Evolutionary conservation across 2,797 vertebrate species (phyloP).

Genomic region (Microhierax caerulescens): DNA sequence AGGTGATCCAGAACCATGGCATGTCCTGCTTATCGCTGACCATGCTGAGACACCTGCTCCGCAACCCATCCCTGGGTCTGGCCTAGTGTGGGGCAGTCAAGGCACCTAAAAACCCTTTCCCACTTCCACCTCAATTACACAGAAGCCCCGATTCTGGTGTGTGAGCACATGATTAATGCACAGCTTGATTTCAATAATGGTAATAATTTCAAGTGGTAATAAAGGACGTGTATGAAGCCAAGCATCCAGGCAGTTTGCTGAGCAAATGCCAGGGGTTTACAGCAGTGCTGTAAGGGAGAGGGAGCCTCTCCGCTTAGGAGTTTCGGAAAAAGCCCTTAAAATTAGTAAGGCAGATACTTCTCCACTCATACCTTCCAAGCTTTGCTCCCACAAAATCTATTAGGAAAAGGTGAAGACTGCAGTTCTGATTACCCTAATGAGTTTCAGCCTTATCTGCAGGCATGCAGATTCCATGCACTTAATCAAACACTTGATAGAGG

Average conservation of each 20-base stretch:
- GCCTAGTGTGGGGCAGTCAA: background rate
- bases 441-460: background rate
- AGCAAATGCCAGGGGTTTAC: background rate
- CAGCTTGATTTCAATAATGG: background rate
- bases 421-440: background rate
- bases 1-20: background rate
- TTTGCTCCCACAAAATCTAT: background rate
- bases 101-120: background rate
- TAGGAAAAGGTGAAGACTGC: background rate
- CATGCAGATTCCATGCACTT: background rate
- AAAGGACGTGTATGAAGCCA: background rate
- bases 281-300: background rate
- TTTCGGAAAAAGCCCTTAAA: background rate
- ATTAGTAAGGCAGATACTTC: background rate
- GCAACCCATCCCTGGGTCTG: rapidly evolving
- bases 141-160: background rate
- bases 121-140: background rate
- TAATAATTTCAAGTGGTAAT: no score
- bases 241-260: background rate
- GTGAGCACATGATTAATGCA: background rate
- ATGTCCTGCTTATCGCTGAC: rapidly evolving
- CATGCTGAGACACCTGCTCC: no score
- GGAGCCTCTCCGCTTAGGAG: background rate
- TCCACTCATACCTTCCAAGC: background rate
- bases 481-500: background rate